These are phyloP conservation scores for Aix galericulata DNA, from an alignment of 2,113 vertebrate genomes.

Conservation along the genomic window DNA sequence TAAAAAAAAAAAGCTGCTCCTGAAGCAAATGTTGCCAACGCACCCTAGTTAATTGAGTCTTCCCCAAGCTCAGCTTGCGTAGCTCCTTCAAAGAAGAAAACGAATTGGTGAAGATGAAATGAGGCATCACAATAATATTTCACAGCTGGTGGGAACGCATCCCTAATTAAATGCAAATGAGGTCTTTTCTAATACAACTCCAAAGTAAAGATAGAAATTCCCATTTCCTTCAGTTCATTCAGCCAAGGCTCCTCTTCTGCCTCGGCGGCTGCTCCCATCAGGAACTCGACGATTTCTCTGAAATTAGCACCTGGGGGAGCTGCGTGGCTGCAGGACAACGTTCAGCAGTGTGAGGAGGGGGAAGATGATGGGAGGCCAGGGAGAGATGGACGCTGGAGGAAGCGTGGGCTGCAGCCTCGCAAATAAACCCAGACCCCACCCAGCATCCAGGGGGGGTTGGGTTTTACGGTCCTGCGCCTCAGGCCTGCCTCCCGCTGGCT, in stretches of 20 bases:
- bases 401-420: neutral
- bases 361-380: neutral
- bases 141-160: neutral
- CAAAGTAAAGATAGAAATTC: neutral
- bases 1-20: neutral
- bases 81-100: neutral
- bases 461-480: rapidly evolving
- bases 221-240: neutral
- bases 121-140: neutral
- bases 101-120: neutral
- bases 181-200: neutral
- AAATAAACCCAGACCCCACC: neutral
- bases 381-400: neutral
- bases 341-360: neutral
- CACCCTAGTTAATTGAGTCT: neutral
- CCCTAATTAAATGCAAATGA: conserved; percentile 5
- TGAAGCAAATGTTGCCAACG: neutral
- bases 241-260: neutral
- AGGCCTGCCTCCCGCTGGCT: neutral
- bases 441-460: neutral
- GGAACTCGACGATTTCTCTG: neutral
- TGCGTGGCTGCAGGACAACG: neutral
- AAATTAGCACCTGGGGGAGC: neutral
- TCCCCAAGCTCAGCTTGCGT: neutral
- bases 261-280: neutral